A percentile compares a stretch with the other conserved stretches of the same genome.
Evolutionary conservation across 2,113 vertebrate genomes (phyloP).

Genomic region (Dicentrarchus labrax): DNA sequence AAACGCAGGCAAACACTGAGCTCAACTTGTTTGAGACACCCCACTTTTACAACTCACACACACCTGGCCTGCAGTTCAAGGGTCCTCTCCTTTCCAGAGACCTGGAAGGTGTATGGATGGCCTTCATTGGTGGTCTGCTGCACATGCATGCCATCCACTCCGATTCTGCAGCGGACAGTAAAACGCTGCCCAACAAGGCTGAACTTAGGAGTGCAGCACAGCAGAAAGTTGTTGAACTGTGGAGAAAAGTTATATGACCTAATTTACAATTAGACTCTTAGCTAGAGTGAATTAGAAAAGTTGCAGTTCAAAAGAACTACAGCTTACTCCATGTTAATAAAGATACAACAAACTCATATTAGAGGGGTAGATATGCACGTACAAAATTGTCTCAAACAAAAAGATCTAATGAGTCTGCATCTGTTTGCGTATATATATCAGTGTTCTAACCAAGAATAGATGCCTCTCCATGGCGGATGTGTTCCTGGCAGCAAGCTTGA

Average conservation of each 20-base stretch:
- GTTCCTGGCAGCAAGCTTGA: constrained; percentile 94
- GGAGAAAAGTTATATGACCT: background rate
- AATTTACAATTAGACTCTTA: background rate
- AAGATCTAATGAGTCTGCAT: background rate
- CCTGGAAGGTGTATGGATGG: constrained; percentile 92
- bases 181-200: constrained; percentile 93
- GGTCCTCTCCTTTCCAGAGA: constrained; percentile 93
- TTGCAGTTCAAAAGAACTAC: background rate
- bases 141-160: constrained; percentile 94
- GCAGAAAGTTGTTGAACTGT: constrained; percentile 96
- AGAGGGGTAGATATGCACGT: background rate
- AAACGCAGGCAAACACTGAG: too few relatives aligned
- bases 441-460: constrained; percentile 89
- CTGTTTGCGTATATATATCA: background rate
- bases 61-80: constrained; percentile 95
- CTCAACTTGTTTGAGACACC: background rate
- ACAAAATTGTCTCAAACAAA: background rate
- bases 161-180: constrained; percentile 90
- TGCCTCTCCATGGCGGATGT: constrained; percentile 93
- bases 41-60: constrained; percentile 1
- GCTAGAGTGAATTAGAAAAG: too few relatives aligned
- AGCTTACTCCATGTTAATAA: background rate
- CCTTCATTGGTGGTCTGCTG: constrained; percentile 92
- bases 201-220: constrained; percentile 95
- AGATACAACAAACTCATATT: background rate